Percentiles rank a stretch among this genome's conserved stretches.
Evolutionary conservation across 2,113 vertebrate genomes (phyloP).

Genomic region (Ardeotis arabs): DNA sequence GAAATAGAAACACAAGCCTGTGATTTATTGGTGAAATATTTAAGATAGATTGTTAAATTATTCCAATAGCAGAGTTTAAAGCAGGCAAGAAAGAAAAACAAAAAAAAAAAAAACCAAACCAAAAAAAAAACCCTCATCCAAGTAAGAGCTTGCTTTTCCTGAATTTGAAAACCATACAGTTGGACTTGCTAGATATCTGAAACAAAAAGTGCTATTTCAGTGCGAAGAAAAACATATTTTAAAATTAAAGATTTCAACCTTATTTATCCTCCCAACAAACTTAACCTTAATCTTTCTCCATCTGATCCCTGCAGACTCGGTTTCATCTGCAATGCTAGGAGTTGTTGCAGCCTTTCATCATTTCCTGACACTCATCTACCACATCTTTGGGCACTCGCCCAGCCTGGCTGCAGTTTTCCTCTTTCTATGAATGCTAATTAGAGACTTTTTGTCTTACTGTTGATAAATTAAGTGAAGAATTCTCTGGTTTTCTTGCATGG

Average conservation of each 20-base stretch:
- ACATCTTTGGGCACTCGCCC: accelerated
- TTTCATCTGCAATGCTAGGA: background rate
- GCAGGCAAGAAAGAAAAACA: background rate
- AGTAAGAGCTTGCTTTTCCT: background rate
- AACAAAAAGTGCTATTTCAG: background rate
- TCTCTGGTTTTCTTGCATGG: background rate
- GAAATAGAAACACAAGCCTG: slow-evolving; percentile 32
- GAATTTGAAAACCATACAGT: background rate
- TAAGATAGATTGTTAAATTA: slow-evolving; percentile 45
- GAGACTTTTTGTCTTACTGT: background rate
- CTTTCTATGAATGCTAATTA: background rate
- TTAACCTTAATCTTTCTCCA: background rate
- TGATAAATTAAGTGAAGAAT: background rate
- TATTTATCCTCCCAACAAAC: background rate
- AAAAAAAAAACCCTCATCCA: background rate
- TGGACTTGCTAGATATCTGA: background rate
- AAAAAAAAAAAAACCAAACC: background rate
- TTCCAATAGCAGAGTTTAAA: slow-evolving; percentile 39
- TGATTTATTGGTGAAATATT: slow-evolving; percentile 67
- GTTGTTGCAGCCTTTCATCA: background rate
- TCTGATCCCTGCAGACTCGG: background rate
- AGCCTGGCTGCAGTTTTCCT: background rate
- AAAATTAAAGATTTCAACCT: background rate
- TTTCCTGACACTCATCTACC: background rate
- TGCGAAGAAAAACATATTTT: background rate